These are phyloP conservation scores for Tethea ocularis DNA, from an alignment of 2,888 invertebrate species.

Conservation along the genomic window DNA sequence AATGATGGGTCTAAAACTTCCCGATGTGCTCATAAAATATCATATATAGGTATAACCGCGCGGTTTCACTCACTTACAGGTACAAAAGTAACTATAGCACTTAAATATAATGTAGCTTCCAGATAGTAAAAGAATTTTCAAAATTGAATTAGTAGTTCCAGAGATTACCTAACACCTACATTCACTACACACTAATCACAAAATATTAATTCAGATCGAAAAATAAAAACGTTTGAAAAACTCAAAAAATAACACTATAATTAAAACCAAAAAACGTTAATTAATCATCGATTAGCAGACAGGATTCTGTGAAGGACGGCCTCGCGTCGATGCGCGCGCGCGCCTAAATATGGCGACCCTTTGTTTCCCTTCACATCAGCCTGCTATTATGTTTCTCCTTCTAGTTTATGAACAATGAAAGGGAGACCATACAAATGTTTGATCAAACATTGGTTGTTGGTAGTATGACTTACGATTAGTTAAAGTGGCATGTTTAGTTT, in stretches of 20 bases:
- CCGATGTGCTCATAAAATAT: too few relatives aligned
- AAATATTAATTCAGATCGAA: neutral
- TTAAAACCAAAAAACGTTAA: conserved; percentile 11
- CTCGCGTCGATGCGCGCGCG: conserved; percentile 24
- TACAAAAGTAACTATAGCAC: too few relatives aligned
- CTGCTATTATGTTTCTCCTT: neutral
- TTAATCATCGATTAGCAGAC: conserved; percentile 24
- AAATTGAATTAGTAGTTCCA: too few relatives aligned
- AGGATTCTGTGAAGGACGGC: conserved; percentile 43
- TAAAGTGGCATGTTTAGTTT: neutral
- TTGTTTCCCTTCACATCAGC: conserved; percentile 24
- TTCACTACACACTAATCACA: too few relatives aligned
- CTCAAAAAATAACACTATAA: neutral
- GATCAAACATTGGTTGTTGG: conserved; percentile 1
- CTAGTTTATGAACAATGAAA: neutral
- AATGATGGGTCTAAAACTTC: neutral
- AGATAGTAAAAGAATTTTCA: too few relatives aligned
- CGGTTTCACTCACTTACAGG: too few relatives aligned
- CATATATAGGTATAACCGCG: too few relatives aligned
- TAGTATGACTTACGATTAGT: conserved; percentile 7
- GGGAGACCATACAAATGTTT: conserved; percentile 1
- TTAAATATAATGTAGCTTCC: too few relatives aligned
- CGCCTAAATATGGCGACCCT: conserved; percentile 31
- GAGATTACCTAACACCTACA: neutral
- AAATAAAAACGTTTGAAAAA: too few relatives aligned